Evolutionary conservation across 2,888 invertebrate species (phyloP), one percentile per base, ranked within the genome.

Genomic region (Ephialtes manifestator): DNA sequence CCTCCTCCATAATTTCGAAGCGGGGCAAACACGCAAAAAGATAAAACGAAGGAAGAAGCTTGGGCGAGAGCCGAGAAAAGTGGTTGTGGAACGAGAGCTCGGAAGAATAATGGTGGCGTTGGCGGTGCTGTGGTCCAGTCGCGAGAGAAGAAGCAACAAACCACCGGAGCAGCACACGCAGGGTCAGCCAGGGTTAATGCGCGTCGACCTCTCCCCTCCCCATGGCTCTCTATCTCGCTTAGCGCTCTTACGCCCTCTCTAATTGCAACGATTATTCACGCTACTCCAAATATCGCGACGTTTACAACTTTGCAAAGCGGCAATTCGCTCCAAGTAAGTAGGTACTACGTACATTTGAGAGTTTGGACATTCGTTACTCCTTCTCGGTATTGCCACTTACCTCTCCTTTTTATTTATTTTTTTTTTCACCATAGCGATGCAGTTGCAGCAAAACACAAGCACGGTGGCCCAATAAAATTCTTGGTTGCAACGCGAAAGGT

Each of bases 201-300:
- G 78, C 63, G 51, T 18, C 78, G 81, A 82, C 76, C 71, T 78
- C 58, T 18, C 63, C 35, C 35, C n/a, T 18, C 63, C 31, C 11
- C 20, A 0, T 8, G 13, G 20, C 24, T 48, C 63, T 70, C 43
- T 71, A 46, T 78, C 46, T 75, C 55, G 78, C 72, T 70, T 79
- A 75, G 74, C 83, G 68, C 31, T 75, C 60, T 79, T 72, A 51
- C 74, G 74, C 60, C 65, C 81, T 75, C 82, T 58, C 65, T 87
- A 87, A 86, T 87, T 87, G 84, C 87, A 63, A 77, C 83, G 74
- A 87, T 87, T 87, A 86, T 87, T 87, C 86, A 80, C 74, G 70
- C 79, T 60, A 53, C 74, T 81, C 77, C 58, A 83, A 84, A 85
- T 81, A 85, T 84, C 60, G 71, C 58, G 71, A 68, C 63, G 58